A percentile compares a stretch with the other conserved stretches of the same genome.
phyloP scores from a whole-genome alignment of 2,888 invertebrate species.

The Tinea pellionella region DNA sequence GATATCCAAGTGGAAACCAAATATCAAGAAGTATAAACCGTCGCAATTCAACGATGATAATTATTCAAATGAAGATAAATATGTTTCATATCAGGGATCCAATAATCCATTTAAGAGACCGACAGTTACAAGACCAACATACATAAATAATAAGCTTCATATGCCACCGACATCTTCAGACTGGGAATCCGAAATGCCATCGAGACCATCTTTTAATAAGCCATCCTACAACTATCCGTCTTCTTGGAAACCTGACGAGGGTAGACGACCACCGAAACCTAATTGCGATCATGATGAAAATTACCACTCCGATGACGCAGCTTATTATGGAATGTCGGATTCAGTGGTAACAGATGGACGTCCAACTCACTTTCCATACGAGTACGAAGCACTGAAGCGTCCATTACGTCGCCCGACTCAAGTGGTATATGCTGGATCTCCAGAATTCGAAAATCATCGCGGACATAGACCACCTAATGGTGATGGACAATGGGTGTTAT shows the following conservation, averaged over 20 bases:
- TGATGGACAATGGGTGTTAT: slow-evolving; percentile 81
- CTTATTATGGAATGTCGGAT: slow-evolving; percentile 53
- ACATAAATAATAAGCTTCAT: slow-evolving; percentile 50
- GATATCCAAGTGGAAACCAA: slow-evolving; percentile 83
- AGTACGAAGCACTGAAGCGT: slow-evolving; percentile 53
- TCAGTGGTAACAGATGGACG: slow-evolving; percentile 58
- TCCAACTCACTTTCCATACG: slow-evolving; percentile 59
- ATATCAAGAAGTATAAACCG: slow-evolving; percentile 64
- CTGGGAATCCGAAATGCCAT: slow-evolving; percentile 49
- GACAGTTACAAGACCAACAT: slow-evolving; percentile 39
- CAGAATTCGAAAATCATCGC: slow-evolving; percentile 55
- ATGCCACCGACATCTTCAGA: slow-evolving; percentile 30
- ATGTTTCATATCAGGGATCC: slow-evolving; percentile 35
- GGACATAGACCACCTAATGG: slow-evolving; percentile 72
- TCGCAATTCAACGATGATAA: slow-evolving; percentile 51
- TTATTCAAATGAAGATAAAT: slow-evolving; percentile 28
- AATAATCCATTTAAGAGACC: slow-evolving; percentile 44
- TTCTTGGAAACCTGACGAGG: slow-evolving; percentile 52
- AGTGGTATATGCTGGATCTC: slow-evolving; percentile 58
- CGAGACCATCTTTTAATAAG: slow-evolving; percentile 50
- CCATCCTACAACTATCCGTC: slow-evolving; percentile 36
- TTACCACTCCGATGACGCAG: slow-evolving; percentile 37
- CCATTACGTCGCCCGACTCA: slow-evolving; percentile 54
- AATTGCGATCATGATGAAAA: slow-evolving; percentile 49
- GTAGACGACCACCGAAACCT: slow-evolving; percentile 51